Evolutionary conservation across 2,113 vertebrate genomes (phyloP).

Genomic region (Scortum barcoo): DNA sequence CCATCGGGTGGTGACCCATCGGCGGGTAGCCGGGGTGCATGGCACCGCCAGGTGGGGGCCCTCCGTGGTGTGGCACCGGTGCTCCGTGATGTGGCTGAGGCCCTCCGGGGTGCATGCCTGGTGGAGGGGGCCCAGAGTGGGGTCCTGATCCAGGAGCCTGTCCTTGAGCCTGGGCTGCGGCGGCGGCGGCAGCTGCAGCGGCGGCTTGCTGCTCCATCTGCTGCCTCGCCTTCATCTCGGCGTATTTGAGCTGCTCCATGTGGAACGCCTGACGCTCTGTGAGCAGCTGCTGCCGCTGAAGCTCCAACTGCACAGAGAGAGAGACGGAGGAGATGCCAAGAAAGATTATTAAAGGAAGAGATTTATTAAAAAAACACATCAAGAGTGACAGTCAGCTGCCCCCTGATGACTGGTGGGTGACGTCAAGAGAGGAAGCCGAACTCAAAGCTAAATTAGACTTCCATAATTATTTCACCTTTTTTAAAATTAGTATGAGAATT

Average conservation of each 20-base stretch:
- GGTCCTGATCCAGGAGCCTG: conserved; percentile 69
- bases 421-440: not conserved
- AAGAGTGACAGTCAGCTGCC: not conserved
- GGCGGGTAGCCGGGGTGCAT: conserved; percentile 90
- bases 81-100: conserved; percentile 80
- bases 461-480: not conserved
- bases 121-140: conserved; percentile 69
- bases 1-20: conserved; percentile 93
- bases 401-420: not conserved
- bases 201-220: conserved; percentile 94
- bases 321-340: not conserved
- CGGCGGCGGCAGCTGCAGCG: conserved; percentile 55
- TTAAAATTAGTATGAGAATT: not conserved
- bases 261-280: conserved; percentile 98
- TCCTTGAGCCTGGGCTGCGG: conserved; percentile 65
- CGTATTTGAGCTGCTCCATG: conserved; percentile 99
- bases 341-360: not conserved
- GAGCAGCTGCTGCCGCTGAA: conserved; percentile 97
- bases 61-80: conserved; percentile 73
- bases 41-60: conserved; percentile 86
- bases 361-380: not conserved
- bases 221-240: conserved; percentile 94
- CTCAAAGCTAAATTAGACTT: not conserved
- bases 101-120: conserved; percentile 81
- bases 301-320: conserved; percentile 87